phyloP scores from a whole-genome alignment of 2,113 vertebrate genomes.

The Python bivittatus region DNA sequence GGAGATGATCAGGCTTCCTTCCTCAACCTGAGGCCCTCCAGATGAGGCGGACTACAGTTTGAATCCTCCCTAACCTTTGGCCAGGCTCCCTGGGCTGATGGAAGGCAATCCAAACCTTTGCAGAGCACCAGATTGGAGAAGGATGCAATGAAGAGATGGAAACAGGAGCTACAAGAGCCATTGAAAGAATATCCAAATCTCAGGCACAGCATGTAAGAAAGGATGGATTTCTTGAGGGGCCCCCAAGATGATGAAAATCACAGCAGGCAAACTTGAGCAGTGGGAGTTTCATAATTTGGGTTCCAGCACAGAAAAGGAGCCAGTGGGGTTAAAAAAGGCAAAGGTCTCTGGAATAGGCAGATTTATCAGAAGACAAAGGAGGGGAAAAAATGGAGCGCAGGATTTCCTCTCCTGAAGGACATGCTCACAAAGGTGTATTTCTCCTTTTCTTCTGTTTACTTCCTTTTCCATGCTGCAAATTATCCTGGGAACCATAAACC shows the following conservation, averaged over 20 bases:
- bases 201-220: neutral
- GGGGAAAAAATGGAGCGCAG: neutral
- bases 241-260: neutral
- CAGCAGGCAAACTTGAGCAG: neutral
- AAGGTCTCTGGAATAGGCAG: neutral
- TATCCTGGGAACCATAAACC: neutral
- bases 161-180: neutral
- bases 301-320: neutral
- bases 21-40: neutral
- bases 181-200: neutral
- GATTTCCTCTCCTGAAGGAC: neutral
- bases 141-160: neutral
- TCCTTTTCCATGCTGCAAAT: neutral
- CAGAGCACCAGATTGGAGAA: neutral
- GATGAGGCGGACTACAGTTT: neutral
- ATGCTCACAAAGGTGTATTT: neutral
- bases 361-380: neutral
- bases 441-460: neutral
- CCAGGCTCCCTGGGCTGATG: neutral
- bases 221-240: neutral
- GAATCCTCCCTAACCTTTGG: neutral
- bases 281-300: neutral
- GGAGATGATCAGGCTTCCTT: neutral
- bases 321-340: neutral
- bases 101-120: neutral